phyloP scores from a whole-genome alignment of 1,140 invertebrate genomes.

The Megalopta genalis region DNA sequence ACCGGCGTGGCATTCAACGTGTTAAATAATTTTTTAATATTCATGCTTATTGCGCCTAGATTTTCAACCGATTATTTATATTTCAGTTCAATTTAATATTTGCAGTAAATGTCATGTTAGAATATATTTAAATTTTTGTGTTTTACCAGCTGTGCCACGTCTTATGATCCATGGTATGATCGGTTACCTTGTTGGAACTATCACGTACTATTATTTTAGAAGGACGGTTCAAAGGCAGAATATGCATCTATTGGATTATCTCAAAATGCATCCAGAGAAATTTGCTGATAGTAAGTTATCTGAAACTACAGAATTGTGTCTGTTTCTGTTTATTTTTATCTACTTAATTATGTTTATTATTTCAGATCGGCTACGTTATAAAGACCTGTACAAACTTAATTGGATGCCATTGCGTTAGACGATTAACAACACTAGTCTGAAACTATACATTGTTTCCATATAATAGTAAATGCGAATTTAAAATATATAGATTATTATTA shows the following conservation, averaged over 20 bases:
- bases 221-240: constrained; percentile 76
- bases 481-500: background rate
- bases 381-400: no score
- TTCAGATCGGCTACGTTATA: no score
- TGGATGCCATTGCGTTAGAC: constrained; percentile 85
- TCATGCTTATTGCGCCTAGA: no score
- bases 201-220: no score
- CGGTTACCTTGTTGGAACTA: no score
- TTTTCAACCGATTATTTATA: no score
- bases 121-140: constrained; percentile 68
- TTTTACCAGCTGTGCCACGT: constrained; percentile 74
- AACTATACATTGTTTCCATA: background rate
- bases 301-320: background rate
- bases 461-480: background rate
- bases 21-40: no score
- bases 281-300: constrained; percentile 81
- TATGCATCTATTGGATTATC: constrained; percentile 85
- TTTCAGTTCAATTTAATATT: no score
- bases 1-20: no score
- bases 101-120: constrained; percentile 43
- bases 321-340: constrained; percentile 8
- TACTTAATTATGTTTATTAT: constrained; percentile 63
- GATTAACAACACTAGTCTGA: constrained; percentile 33
- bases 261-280: constrained; percentile 86
- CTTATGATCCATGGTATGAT: no score